Evolutionary conservation across 2,888 invertebrate genomes (phyloP).

Genomic region (Hemaris fuciformis): DNA sequence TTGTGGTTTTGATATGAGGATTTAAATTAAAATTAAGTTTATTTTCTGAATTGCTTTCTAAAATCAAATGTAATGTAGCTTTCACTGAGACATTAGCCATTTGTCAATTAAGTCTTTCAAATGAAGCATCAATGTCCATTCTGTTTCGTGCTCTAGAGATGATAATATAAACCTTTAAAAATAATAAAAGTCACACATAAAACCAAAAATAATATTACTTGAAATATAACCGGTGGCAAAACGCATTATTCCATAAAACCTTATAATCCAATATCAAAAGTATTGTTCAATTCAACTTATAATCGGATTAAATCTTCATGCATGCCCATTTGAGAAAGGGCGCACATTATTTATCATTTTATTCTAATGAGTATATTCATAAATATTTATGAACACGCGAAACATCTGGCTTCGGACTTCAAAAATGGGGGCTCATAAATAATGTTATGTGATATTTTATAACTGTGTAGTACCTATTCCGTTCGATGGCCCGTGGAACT

Average conservation of each 20-base stretch:
- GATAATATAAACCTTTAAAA: no score
- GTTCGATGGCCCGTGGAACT: constrained; percentile 35
- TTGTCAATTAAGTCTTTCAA: no score
- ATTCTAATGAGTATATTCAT: constrained; percentile 34
- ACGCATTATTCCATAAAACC: no score
- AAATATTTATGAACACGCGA: constrained; percentile 51
- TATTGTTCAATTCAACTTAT: neutral
- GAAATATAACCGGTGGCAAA: no score
- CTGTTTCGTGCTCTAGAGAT: no score
- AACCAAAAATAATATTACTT: neutral
- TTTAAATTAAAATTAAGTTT: no score
- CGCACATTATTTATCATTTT: constrained; percentile 20
- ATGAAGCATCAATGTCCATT: no score
- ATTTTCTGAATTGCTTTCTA: no score
- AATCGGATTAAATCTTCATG: constrained; percentile 4
- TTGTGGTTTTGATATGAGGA: no score
- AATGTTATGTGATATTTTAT: constrained; percentile 33
- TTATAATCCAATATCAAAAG: neutral
- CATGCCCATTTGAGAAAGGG: constrained; percentile 14
- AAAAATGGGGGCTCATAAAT: constrained; percentile 31
- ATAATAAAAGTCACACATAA: neutral
- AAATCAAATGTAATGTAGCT: no score
- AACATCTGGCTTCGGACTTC: constrained; percentile 50
- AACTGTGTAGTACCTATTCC: constrained; percentile 19
- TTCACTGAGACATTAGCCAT: no score